Evolutionary conservation across 2,888 invertebrate species (phyloP), one percentile per base, ranked within the genome.

Genomic region (Cheilosia grossa): DNA sequence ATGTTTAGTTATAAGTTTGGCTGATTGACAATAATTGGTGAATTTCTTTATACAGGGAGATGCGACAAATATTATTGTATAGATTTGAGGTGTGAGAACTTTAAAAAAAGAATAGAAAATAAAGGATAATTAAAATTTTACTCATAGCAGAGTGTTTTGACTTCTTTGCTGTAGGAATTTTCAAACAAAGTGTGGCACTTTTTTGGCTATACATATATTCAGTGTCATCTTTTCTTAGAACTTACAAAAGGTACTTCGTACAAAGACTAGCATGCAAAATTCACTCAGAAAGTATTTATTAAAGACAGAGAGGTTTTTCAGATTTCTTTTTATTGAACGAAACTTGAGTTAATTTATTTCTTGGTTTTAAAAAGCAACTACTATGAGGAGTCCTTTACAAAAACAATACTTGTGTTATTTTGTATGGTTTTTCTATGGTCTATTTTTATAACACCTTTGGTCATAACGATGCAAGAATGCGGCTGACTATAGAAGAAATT

Each of bases 241-340:
- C 9, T 30, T 30, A 10, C 37, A 24, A n/a, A 27, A 6, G 5
- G 5, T 33, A 19, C 13, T 17, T 5, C 17, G 19, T 7, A 66
- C 58, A 66, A 73, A 59, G 27, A 66, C 24, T 59, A 54, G 49
- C 24, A 67, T 27, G 21, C 5, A 5, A 66, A 37, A 24, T 59
- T 64, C 15, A 51, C 21, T 21, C 21, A 7, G 19, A 73, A 44
- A 54, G 44, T 1, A 30, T 51, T 49, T 30, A 33, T 15, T 21
- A 59, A 75, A 66, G 40, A 80, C 40, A 67, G 53, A 47, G 47
- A 73, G 56, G 49, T 49, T 61, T 73, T 42, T 37, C 33, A 49
- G 33, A 56, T 53, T 67, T 67, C 67, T 59, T 47, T 47, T 7
- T 30, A 30, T 9, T 47, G 27, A 42, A 73, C 37, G 21, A 54